Evolutionary conservation across 2,113 vertebrate genomes (phyloP).

Genomic region (Meriones unguiculatus): DNA sequence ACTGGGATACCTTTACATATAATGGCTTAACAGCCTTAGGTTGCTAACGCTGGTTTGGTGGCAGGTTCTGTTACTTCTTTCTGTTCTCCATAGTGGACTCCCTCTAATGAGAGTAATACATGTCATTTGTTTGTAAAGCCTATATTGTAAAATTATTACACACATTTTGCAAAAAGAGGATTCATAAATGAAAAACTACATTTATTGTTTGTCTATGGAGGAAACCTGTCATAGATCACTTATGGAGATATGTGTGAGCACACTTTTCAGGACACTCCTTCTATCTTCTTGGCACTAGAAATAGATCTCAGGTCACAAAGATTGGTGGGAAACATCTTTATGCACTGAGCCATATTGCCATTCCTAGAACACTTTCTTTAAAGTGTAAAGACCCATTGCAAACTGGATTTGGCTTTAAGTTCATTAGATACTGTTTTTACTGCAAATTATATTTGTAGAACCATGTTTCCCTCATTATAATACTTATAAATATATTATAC

Average conservation of each 20-base stretch:
- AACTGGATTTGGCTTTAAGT: neutral
- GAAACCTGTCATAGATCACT: neutral
- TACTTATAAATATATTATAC: neutral
- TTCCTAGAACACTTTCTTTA: neutral
- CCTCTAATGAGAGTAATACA: neutral
- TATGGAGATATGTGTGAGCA: neutral
- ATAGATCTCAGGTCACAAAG: too few species aligned
- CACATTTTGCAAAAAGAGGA: neutral
- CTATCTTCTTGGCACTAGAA: neutral
- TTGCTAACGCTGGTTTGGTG: accelerated
- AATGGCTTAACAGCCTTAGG: neutral
- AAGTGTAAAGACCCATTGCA: neutral
- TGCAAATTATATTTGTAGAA: neutral
- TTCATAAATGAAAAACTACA: neutral
- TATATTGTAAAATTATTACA: neutral
- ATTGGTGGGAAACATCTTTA: neutral
- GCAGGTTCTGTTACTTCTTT: neutral
- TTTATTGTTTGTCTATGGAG: neutral
- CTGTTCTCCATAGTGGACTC: accelerated
- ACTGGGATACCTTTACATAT: neutral
- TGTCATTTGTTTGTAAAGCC: neutral
- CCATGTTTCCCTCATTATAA: neutral
- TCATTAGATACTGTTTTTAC: neutral
- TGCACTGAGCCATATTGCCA: neutral
- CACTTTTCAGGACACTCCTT: neutral